These are phyloP conservation scores for Tokudaia muenninki DNA, from an alignment of 2,797 vertebrate species.

Conservation along the genomic window DNA sequence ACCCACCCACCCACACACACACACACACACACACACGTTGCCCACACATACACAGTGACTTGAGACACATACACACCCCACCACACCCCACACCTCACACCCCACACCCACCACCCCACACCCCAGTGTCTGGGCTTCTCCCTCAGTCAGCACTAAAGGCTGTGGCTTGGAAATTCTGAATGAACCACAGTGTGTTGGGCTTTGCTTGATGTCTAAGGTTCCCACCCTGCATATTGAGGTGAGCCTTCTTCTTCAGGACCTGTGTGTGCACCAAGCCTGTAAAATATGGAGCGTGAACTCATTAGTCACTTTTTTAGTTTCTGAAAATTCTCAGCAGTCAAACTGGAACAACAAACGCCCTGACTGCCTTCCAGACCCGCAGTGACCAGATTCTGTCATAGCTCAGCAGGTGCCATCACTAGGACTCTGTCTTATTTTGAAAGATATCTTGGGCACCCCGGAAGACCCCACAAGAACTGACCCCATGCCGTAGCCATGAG, in stretches of 20 bases:
- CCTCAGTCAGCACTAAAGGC: neutral
- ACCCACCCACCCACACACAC: no score
- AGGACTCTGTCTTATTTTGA: neutral
- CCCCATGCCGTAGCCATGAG: neutral
- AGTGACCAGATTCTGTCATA: fast-evolving
- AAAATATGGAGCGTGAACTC: neutral
- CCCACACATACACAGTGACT: neutral
- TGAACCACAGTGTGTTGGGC: fast-evolving
- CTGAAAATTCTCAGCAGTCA: neutral
- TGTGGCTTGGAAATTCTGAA: fast-evolving
- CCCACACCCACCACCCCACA: neutral
- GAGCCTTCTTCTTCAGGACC: neutral
- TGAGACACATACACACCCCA: neutral
- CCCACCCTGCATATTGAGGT: no score
- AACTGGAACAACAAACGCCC: no score
- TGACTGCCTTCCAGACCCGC: fast-evolving
- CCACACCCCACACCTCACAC: neutral
- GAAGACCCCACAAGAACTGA: neutral
- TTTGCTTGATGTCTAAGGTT: neutral
- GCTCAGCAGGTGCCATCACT: neutral
- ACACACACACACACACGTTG: neutral
- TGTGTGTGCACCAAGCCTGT: neutral
- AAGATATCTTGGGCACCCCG: fast-evolving
- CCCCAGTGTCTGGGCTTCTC: neutral
- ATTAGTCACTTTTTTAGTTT: neutral